Evolutionary conservation across 2,113 vertebrate species (phyloP), one percentile per base, ranked within the genome.

Genomic region (Polypterus bichir): DNA sequence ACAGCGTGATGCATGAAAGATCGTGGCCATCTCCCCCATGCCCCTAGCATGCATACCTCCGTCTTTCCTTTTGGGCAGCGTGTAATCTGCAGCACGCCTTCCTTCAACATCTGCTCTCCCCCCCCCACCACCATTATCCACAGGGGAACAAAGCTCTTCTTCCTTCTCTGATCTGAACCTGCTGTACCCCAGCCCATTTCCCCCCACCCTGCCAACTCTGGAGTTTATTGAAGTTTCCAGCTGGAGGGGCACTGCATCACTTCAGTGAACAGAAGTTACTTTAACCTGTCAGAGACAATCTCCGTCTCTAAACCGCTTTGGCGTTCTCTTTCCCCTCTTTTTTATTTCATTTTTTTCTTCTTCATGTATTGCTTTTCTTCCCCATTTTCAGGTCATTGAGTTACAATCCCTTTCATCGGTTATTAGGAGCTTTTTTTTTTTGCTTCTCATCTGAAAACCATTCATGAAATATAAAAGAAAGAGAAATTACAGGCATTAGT

Each of bases 281-380:
- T 80, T 75, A 67, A 73, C 67, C 81, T 89, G 85, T 89, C 86
- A 89, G 79, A 83, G 79, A 75, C 73, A 68, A 84, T 85, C 61
- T 80, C 66, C 81, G 76, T 77, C 71, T 66, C 65, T 49, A 69
- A 65, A 64, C 76, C 74, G 77, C 71, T 77, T 70, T 81, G 73
- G 83, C 76, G 71, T 76, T 71, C 74, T 70, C 67, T 70, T 27
- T 77, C 69, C 64, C 60, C 65, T 70, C 63, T 67, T 65, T 49
- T 65, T 64, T 65, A 59, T 45, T 61, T 70, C 68, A 69, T 61
- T 64, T 65, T 70, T 69, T 74, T 68, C 66, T 5, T 8, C 45
- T 45, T 66, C 69, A 27, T 27, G 27, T 27, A 27, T 27, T 27
- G 27, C 71, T 70, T 53, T 64, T 48, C 71, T 72, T 49, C 48